Evolutionary conservation across 1,140 invertebrate species (phyloP).

Genomic region (Cephus cinctus): DNA sequence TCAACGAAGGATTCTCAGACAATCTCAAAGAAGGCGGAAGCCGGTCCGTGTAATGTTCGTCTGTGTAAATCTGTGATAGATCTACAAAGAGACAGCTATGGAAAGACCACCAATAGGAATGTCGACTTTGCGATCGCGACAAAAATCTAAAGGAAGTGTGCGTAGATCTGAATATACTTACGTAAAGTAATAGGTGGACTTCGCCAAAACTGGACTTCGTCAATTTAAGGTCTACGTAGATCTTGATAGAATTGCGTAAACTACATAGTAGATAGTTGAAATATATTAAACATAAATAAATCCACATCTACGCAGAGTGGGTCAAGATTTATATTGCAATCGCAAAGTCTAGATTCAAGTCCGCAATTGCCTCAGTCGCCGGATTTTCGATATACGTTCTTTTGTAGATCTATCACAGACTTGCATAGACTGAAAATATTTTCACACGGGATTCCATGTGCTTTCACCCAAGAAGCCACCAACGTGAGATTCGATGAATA

Average conservation of each 20-base stretch:
- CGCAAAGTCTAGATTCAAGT: constrained; percentile 5
- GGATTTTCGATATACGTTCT: background rate
- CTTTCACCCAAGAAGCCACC: no score
- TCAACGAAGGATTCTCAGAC: no score
- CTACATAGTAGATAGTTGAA: no score
- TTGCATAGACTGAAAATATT: constrained; percentile 2
- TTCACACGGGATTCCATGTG: no score
- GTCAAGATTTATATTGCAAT: no score
- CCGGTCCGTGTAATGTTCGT: background rate
- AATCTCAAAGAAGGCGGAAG: no score
- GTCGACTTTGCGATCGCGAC: no score
- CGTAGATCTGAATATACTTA: background rate
- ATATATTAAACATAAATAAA: background rate
- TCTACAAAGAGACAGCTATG: background rate
- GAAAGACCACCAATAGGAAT: background rate
- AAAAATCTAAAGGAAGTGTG: background rate
- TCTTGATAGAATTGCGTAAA: background rate
- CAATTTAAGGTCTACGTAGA: background rate
- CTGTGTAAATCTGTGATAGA: background rate
- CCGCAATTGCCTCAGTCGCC: background rate
- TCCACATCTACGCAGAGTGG: background rate
- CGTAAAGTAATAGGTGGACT: no score
- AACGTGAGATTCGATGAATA: no score
- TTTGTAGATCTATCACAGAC: constrained; percentile 1
- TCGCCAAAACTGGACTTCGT: no score